These are phyloP conservation scores for Petaurus breviceps DNA, from an alignment of 2,113 vertebrate genomes.

Conservation along the genomic window DNA sequence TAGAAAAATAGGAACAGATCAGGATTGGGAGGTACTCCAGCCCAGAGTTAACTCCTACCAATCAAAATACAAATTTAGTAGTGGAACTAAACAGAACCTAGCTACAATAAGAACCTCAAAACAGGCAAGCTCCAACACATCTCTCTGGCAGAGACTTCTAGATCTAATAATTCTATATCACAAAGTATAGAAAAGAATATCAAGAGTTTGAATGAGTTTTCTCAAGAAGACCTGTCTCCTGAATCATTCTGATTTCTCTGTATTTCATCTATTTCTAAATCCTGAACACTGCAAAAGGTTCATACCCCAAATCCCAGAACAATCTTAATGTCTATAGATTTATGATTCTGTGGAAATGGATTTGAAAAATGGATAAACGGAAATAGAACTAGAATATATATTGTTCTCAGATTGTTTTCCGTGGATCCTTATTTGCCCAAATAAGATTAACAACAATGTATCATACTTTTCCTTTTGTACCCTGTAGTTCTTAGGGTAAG, in stretches of 20 bases:
- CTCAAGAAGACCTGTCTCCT: not conserved
- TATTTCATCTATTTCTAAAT: not conserved
- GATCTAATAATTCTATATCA: constrained; percentile 33
- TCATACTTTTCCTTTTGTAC: not conserved
- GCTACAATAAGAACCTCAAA: not conserved
- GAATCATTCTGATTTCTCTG: not conserved
- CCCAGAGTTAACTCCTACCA: not conserved
- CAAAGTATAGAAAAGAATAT: not conserved
- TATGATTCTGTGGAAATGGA: not conserved
- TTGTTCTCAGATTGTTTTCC: not conserved
- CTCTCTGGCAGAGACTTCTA: constrained; percentile 1
- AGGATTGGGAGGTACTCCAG: constrained; percentile 4
- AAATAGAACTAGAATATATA: no score
- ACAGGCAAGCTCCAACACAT: not conserved
- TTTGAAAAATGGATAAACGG: not conserved
- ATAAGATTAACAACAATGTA: not conserved
- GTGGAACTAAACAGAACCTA: not conserved
- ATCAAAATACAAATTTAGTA: not conserved
- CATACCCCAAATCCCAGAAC: not conserved
- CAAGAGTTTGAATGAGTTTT: constrained; percentile 8
- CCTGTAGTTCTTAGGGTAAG: not conserved
- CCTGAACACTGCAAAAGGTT: not conserved
- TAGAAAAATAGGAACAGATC: not conserved
- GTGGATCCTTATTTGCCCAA: not conserved
- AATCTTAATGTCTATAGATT: not conserved